Evolutionary conservation across 2,113 vertebrate species (phyloP).

Genomic region (Cricetomys ansorgei): DNA sequence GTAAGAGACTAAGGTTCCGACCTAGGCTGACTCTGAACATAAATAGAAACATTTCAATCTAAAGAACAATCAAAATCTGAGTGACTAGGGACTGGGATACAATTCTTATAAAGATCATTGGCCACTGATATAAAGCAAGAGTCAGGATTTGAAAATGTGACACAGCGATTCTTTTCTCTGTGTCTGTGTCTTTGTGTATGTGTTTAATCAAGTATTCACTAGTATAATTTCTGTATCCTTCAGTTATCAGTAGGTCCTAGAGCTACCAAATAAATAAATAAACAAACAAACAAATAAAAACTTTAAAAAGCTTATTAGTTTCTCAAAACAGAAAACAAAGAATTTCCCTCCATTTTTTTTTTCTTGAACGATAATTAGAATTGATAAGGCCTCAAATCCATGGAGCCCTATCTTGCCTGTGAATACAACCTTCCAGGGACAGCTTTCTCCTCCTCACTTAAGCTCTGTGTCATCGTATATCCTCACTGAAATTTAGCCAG

Average conservation of each 20-base stretch:
- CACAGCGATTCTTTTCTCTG: not conserved
- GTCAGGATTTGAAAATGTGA: not conserved
- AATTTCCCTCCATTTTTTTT: not conserved
- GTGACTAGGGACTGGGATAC: fast-evolving
- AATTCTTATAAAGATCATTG: not conserved
- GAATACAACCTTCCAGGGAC: not conserved
- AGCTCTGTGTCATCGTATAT: not conserved
- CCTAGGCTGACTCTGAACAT: not conserved
- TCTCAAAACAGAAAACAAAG: not conserved
- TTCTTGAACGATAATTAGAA: not conserved
- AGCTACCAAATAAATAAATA: not conserved
- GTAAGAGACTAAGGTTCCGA: not conserved
- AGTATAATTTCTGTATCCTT: not conserved
- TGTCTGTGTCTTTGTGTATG: not conserved
- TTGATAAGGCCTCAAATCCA: not conserved
- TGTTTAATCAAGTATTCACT: not conserved
- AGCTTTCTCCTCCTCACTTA: not conserved
- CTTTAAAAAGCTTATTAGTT: not conserved
- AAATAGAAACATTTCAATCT: not conserved
- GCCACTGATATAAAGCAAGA: not conserved
- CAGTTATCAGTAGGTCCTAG: not conserved
- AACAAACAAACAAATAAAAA: not conserved
- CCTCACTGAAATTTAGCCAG: not conserved
- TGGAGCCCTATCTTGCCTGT: not conserved
- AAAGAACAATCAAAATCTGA: not conserved